Evolutionary conservation across 1,140 invertebrate genomes (phyloP).

Genomic region (Leptonema lineaticorne): DNA sequence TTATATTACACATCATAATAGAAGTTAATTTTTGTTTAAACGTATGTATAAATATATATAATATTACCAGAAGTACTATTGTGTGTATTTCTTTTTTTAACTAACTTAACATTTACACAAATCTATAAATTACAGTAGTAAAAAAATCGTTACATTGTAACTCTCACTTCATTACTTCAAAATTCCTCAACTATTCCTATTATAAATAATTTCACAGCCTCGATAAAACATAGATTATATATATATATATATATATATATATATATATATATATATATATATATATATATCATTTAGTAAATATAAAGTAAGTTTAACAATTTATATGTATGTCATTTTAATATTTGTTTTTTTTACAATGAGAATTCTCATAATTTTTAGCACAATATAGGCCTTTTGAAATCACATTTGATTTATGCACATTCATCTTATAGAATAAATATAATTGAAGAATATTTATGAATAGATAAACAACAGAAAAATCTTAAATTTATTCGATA

Average conservation of each 20-base stretch:
- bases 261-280: too few relatives aligned
- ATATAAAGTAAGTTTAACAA: neutral
- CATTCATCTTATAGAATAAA: neutral
- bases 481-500: neutral
- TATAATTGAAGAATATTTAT: neutral
- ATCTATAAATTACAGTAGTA: slow-evolving; percentile 14
- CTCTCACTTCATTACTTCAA: neutral
- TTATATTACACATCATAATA: too few relatives aligned
- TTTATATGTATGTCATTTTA: slow-evolving; percentile 8
- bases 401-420: neutral
- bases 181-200: neutral
- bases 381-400: slow-evolving; percentile 15
- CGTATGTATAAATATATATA: too few relatives aligned
- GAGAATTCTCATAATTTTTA: slow-evolving; percentile 16
- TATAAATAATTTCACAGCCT: slow-evolving; percentile 37
- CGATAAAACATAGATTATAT: slow-evolving; percentile 21
- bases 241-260: neutral
- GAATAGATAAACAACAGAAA: neutral
- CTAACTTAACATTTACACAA: too few relatives aligned
- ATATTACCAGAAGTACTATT: too few relatives aligned
- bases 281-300: too few relatives aligned
- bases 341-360: neutral
- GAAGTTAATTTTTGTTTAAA: too few relatives aligned
- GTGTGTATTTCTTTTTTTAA: too few relatives aligned
- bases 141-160: slow-evolving; percentile 28